Evolutionary conservation across 1,140 invertebrate species (phyloP), one percentile per base, ranked within the genome.

Genomic region (Euschistus heros): DNA sequence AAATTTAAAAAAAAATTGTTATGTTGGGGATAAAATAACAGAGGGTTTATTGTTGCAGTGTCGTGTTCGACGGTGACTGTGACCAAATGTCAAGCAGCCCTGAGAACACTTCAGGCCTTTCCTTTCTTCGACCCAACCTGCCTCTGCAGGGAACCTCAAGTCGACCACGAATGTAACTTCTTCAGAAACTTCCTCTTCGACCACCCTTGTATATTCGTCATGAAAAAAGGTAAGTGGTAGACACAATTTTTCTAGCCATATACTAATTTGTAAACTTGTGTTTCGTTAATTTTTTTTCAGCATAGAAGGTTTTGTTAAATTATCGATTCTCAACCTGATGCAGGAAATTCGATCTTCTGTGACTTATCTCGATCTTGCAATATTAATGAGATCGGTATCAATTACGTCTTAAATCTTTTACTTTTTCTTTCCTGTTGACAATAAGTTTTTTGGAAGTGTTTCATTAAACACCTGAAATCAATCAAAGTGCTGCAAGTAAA

Each of bases 101-200:
- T 93, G 65, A 81, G 86, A 69, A 92, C 89, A 26, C 79, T 94
- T 62, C 89, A 92, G 80, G 88, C 88, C 59, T 93, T 92, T 76
- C 86, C 89, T 69, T 92, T 91, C 82, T 94, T 93, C 81, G 86
- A 87, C 73, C 91, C 91, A 70, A 92, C 90, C 69, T 94, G 91
- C 76, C 84, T 94, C 70, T 94, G 91, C 78, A 83, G 86, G 67
- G 90, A 92, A 72, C 90, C 89, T 10, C 86, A 87, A 75, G 82
- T 90, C 69, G 91, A 94, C 78, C 90, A 88, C 67, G 88, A 92
- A 71, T 94, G 91, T 76, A 94, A 92, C 79, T 88, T 86, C 71
- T 93, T 93, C 79, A 83, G 88, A 72, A 89, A 92, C 77, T 92
- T 92, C 74, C 81, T 94, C 61, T 93, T 92, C 75, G 91, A 94